Conservation (phyloP, 2,797 vertebrate genomes). For the Melanotaenia maccullochi region DNA sequence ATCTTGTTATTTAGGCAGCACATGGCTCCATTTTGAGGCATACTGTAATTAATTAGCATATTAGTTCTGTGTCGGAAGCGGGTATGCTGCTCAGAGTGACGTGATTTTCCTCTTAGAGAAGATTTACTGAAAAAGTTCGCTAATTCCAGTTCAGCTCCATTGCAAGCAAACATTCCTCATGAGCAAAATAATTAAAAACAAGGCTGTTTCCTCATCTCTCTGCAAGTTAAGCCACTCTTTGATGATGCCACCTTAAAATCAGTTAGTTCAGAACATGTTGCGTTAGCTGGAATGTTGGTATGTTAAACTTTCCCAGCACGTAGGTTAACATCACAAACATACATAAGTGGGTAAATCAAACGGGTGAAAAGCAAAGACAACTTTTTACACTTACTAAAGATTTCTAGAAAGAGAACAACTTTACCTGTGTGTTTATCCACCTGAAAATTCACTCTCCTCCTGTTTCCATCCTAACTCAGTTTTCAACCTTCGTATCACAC, state of each 20-base stretch:
- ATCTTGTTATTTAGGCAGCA: constrained; percentile 33
- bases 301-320: constrained; percentile 14
- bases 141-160: constrained; percentile 41
- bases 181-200: constrained; percentile 51
- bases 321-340: constrained; percentile 5
- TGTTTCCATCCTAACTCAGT: constrained; percentile 42
- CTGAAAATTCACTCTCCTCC: constrained; percentile 40
- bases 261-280: constrained; percentile 17
- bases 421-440: constrained; percentile 65
- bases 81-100: constrained; percentile 42
- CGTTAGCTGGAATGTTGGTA: constrained; percentile 17
- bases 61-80: constrained; percentile 30
- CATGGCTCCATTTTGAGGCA: constrained; percentile 34
- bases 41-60: constrained; percentile 49
- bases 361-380: background rate
- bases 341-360: constrained; percentile 7
- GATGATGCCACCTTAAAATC: constrained; percentile 27
- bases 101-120: constrained; percentile 38
- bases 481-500: constrained; percentile 34
- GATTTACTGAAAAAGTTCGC: constrained; percentile 48
- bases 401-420: background rate
- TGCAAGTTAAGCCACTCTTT: constrained; percentile 31
- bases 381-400: background rate
- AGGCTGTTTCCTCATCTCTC: constrained; percentile 23
- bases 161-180: constrained; percentile 50